Base-by-base conservation (phyloP, 2,797 vertebrate species). In the Pseudochromis fuscus region DNA sequence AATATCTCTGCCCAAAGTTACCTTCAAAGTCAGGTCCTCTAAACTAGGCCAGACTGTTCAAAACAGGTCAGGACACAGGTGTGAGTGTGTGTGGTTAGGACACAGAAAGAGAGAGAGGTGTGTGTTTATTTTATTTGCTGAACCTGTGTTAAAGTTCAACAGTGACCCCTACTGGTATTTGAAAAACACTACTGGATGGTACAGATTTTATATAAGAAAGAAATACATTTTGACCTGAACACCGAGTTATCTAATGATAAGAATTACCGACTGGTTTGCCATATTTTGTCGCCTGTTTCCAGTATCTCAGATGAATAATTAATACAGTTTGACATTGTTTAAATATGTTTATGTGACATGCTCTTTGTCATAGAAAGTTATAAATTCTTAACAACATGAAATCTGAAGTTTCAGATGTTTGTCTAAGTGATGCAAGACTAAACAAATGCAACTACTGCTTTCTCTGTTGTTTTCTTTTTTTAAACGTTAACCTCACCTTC, bases 401-500 rank as follows among this genome's bases (percentile, higher is more conserved):
- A n/a, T 19, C 25, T 27, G 1, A 12, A 59, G 40, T 7, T 4
- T 59, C 11, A 16, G 15, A 18, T 49, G 25, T 55, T 52, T 64
- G 16, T 46, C 9, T 2, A 16, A 7, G 4, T 31, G 5, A 56
- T 38, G 15, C 1, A 5, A 10, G 9, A 25, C 31, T 45, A 28
- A 61, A 44, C 18, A 33, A 37, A 11, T 15, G 7, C 1, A 13
- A 5, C 8, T 42, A 1, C 24, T 16, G 16, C 2, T 24, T 19
- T 5, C 6, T 40, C 6, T 21, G 2, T 7, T 48, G 10, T 27
- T 24, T 51, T n/a, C 4, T 37, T 2, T 18, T 46, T 1, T 35
- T n/a, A n/a, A n/a, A 3, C n/a, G 57, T n/a, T 10, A 5, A 40
- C 71, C 83, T 89, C 94, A 99, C 98, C 97, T 99, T 99, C 92